These are phyloP conservation scores for Stigmatopora argus DNA, from an alignment of 2,113 vertebrate genomes.

Conservation along the genomic window DNA sequence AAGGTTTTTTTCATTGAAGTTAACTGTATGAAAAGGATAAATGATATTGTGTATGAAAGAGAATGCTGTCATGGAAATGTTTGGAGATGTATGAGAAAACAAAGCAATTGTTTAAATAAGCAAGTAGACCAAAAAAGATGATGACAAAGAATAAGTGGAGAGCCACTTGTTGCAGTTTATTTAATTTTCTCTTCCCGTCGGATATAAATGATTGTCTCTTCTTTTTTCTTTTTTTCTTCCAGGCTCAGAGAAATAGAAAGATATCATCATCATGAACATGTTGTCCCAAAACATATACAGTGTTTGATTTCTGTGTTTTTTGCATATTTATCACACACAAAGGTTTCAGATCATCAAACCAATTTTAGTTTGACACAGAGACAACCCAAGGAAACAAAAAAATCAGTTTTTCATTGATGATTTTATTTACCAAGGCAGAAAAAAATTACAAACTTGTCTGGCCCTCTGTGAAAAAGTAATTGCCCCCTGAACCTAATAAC, in stretches of 20 bases:
- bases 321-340: too few species aligned
- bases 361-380: too few species aligned
- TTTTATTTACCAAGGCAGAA: too few species aligned
- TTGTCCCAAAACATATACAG: too few species aligned
- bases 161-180: constrained; percentile 3
- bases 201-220: neutral
- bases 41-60: neutral
- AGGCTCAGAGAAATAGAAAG: too few species aligned
- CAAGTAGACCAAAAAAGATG: neutral
- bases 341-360: too few species aligned
- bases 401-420: too few species aligned
- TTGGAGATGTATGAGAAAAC: neutral
- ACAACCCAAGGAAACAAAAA: too few species aligned
- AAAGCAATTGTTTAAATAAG: neutral
- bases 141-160: neutral
- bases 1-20: neutral
- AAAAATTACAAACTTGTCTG: too few species aligned
- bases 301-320: too few species aligned
- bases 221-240: neutral
- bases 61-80: neutral
- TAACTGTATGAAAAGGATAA: neutral
- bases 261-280: neutral
- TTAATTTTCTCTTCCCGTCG: neutral
- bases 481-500: too few species aligned
- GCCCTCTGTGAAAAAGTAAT: too few species aligned